Base-by-base conservation (phyloP, 2,888 invertebrate species). In the Actias luna region DNA sequence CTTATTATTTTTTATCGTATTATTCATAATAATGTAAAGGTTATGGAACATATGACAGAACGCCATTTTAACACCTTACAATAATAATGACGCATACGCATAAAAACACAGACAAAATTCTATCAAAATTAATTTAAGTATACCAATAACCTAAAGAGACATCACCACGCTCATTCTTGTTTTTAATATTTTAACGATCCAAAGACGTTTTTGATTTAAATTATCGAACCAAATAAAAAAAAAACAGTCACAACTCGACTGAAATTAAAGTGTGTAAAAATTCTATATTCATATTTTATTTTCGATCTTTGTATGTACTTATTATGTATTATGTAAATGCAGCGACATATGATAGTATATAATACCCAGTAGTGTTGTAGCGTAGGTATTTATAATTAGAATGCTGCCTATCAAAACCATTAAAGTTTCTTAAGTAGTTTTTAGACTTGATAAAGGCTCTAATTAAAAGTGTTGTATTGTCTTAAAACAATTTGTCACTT, bases 1-100 rank as follows among this genome's bases (percentile, higher is more conserved):
- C 12, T 79, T 66, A 46, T 68, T 67, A 66, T 66, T 65, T 70
- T 22, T 46, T 25, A 4, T 66, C 72, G 68, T 70, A 68, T 67
- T 71, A 67, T 69, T 73, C 69, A 70, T 36, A 22, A 57, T 61
- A 39, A 39, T 61, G 39, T 18, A 55, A 39, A 33, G 29, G 39
- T 39, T 18, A 5, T 39, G 1, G 16, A 29, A 61, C 27, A 25
- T 27, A 55, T 29, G 27, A 55, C 55, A 55, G 27, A 35, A 36
- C 61, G 39, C 61, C 55, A 46, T 55, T 29, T 18, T 29, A n/a
- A 42, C 18, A 42, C 42, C n/a, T 18, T 39, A n/a, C 4, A 36
- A 36, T n/a, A 39, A 39, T 39, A n/a, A n/a, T n/a, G n/a, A 39
- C 39, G 39, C n/a, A n/a, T 39, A 39, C n/a, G n/a, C 16, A 39